Conservation (phyloP, 2,888 invertebrate species). For the Glyphotaelius pellucidus region DNA sequence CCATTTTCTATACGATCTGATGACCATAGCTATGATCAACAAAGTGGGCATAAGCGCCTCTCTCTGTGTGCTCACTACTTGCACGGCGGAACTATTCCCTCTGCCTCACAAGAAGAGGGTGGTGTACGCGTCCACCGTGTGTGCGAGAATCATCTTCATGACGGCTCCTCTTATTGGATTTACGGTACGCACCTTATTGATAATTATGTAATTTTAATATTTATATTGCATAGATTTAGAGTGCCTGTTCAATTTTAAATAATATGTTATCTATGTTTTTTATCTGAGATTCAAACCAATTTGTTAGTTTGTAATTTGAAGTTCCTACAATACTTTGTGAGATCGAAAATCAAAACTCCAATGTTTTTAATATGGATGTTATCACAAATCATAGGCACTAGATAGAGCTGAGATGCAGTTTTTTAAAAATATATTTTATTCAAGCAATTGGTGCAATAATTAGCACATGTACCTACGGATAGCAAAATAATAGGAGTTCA, state of each 20-base stretch:
- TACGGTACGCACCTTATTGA: slow-evolving; percentile 48
- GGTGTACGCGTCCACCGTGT: slow-evolving; percentile 58
- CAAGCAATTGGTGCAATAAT: too few species aligned
- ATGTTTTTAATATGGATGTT: too few species aligned
- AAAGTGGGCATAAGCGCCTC: slow-evolving; percentile 72
- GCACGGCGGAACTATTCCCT: slow-evolving; percentile 72
- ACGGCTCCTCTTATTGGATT: slow-evolving; percentile 65
- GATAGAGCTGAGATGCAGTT: too few species aligned
- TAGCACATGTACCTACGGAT: too few species aligned
- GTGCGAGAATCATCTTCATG: slow-evolving; percentile 61
- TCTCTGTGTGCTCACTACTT: slow-evolving; percentile 72
- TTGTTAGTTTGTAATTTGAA: too few species aligned
- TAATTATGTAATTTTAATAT: neutral
- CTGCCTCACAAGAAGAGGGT: slow-evolving; percentile 64
- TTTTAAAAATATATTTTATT: too few species aligned
- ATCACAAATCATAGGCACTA: too few species aligned
- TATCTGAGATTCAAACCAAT: too few species aligned
- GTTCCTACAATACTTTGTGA: too few species aligned
- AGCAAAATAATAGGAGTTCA: too few species aligned
- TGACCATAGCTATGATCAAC: slow-evolving; percentile 71
- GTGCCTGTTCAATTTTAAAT: neutral
- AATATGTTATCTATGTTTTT: too few species aligned
- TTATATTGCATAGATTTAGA: neutral
- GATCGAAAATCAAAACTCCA: too few species aligned
- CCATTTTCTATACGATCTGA: slow-evolving; percentile 70